phyloP scores from a whole-genome alignment of 2,888 invertebrate species.

The Melanotus villosus region DNA sequence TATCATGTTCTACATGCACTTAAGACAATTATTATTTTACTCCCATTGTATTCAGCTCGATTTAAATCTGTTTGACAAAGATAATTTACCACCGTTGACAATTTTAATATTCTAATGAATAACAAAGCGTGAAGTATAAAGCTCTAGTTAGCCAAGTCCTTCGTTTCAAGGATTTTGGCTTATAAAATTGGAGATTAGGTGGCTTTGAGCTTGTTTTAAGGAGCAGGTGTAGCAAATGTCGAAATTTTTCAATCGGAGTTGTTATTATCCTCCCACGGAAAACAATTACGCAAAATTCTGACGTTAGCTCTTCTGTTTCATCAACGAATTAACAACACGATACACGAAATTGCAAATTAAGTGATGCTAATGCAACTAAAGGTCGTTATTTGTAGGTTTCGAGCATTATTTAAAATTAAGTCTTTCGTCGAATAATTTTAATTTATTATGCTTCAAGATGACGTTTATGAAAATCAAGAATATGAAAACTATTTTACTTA shows the following conservation, averaged over 20 bases:
- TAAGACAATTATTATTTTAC: conserved; percentile 20
- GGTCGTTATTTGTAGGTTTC: conserved; percentile 34
- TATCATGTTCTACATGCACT: conserved; percentile 26
- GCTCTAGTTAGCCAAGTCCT: neutral
- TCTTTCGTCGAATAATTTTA: no score
- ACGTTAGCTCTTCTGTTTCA: conserved; percentile 33
- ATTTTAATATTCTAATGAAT: conserved; percentile 6
- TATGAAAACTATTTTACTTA: no score
- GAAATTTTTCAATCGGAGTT: conserved; percentile 1
- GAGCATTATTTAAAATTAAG: conserved; percentile 28
- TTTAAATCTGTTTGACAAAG: conserved; percentile 22
- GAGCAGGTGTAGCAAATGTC: conserved; percentile 8
- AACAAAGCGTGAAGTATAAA: neutral
- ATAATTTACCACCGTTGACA: conserved; percentile 38
- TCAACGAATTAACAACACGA: conserved; percentile 33
- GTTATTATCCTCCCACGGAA: conserved; percentile 24
- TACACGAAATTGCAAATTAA: conserved; percentile 39
- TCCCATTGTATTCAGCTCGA: conserved; percentile 34
- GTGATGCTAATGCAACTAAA: conserved; percentile 37
- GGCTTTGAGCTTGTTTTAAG: neutral
- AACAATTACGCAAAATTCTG: conserved; percentile 41
- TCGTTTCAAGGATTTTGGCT: neutral
- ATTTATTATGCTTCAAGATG: no score
- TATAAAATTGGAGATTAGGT: neutral
- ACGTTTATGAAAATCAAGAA: no score